Percentiles rank a stretch among this genome's conserved stretches.
phyloP scores from a whole-genome alignment of 2,888 invertebrate species.

The Oxytorus armatus region DNA sequence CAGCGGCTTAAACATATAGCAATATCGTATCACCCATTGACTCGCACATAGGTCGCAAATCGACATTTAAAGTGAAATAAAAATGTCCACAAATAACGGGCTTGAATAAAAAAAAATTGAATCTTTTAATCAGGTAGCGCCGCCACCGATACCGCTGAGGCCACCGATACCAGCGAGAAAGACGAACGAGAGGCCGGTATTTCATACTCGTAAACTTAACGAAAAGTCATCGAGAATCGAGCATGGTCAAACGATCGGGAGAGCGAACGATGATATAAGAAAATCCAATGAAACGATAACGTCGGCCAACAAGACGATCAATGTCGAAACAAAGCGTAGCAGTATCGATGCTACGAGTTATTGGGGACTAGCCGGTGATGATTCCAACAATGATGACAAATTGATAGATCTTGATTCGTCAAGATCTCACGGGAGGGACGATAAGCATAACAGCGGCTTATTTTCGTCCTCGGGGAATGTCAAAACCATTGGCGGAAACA shows the following conservation, averaged over 20 bases:
- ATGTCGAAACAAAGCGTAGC: conserved; percentile 76
- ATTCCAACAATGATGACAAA: conserved; percentile 80
- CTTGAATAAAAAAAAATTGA: too few relatives aligned
- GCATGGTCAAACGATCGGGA: conserved; percentile 37
- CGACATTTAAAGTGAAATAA: neutral
- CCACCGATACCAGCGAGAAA: conserved; percentile 86
- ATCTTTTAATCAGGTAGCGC: conserved; percentile 76
- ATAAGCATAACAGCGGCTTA: conserved; percentile 9
- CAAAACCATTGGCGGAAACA: conserved; percentile 61
- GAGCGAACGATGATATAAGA: conserved; percentile 70
- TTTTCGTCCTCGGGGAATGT: conserved; percentile 49
- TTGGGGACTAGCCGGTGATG: conserved; percentile 81
- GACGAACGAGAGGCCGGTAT: conserved; percentile 80
- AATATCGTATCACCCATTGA: too few relatives aligned
- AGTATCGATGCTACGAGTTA: conserved; percentile 70
- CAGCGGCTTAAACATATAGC: too few relatives aligned
- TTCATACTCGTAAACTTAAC: conserved; percentile 62
- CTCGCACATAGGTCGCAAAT: too few relatives aligned
- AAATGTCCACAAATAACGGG: neutral
- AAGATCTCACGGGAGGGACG: conserved; percentile 53
- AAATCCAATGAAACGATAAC: conserved; percentile 84
- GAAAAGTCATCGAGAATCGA: conserved; percentile 64
- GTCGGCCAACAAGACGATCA: conserved; percentile 82
- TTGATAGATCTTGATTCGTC: conserved; percentile 76
- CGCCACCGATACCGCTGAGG: conserved; percentile 85